These are phyloP conservation scores for Motacilla tschutschensis DNA, from an alignment of 2,113 vertebrate genomes.

Conservation along the genomic window DNA sequence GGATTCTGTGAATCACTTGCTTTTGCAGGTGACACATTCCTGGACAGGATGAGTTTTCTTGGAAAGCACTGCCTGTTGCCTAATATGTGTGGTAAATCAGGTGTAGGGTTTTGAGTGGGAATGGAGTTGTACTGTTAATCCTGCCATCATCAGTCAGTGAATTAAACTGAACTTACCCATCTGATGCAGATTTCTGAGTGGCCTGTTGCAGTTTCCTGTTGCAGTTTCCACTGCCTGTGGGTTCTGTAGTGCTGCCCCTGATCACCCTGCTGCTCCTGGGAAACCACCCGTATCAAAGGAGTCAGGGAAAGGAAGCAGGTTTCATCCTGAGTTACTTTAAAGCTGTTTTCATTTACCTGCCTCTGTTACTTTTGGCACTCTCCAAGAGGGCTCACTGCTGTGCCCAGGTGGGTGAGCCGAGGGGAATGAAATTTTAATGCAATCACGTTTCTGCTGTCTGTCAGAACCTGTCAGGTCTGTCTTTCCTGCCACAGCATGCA, in stretches of 20 bases:
- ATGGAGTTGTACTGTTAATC: not conserved
- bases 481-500: accelerated
- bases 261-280: not conserved
- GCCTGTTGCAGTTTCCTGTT: not conserved
- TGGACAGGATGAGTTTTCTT: not conserved
- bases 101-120: not conserved
- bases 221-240: not conserved
- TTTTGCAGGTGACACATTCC: not conserved
- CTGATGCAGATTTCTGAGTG: not conserved
- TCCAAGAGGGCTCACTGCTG: not conserved
- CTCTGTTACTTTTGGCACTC: not conserved
- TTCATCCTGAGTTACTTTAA: not conserved
- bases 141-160: not conserved
- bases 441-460: not conserved
- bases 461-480: constrained; percentile 1
- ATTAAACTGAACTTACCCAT: not conserved
- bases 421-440: not conserved
- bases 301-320: not conserved
- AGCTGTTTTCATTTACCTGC: not conserved
- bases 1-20: not conserved
- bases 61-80: not conserved
- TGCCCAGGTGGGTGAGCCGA: not conserved
- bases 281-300: not conserved
- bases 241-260: not conserved
- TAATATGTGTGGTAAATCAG: not conserved